Evolutionary conservation across 2,113 vertebrate species (phyloP), one percentile per base, ranked within the genome.

Genomic region (Ochotona curzoniae): DNA sequence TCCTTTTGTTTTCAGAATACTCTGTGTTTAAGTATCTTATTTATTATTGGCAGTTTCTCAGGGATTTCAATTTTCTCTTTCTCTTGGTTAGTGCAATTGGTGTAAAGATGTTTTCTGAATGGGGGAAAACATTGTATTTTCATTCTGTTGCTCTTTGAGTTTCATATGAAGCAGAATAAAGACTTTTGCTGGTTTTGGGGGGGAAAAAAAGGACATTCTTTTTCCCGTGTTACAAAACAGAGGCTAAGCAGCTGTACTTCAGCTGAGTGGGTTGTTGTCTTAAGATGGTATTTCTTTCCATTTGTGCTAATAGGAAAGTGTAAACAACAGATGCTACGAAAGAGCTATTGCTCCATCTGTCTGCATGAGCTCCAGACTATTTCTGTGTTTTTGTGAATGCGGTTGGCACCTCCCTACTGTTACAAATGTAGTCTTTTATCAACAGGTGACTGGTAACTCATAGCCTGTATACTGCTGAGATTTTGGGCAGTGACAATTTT

Each of bases 91-190:
- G n/a, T 89, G 66, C 71, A 76, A 70, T 70, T 70, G 90, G 76
- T 95, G 18, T 93, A 85, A 90, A 92, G 18, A 10, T 88, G 61
- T 95, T 93, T 87, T 49, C 25, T 67, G 82, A 87, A 57, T 93
- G 44, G 74, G 89, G 94, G 87, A 49, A 73, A 35, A 44, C 38
- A 44, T 44, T 44, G 38, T 82, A 83, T 54, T 88, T 94, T 87
- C 79, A 71, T 94, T 91, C 82, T 94, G 91, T 90, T 87, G 83
- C 23, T 71, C 49, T 95, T 75, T 88, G 49, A 75, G 64, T 95
- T 90, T 85, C 73, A 67, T 83, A 73, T 84, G 32, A 95, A 94
- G 63, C 76, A 49, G 92, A 97, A 96, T 96, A 97, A 96, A 96
- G 14, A 26, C 92, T 95, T 30, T n/a, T n/a, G n/a, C n/a, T n/a